These are phyloP conservation scores for Anthophora plumipes DNA, from an alignment of 2,888 invertebrate species.

Conservation along the genomic window DNA sequence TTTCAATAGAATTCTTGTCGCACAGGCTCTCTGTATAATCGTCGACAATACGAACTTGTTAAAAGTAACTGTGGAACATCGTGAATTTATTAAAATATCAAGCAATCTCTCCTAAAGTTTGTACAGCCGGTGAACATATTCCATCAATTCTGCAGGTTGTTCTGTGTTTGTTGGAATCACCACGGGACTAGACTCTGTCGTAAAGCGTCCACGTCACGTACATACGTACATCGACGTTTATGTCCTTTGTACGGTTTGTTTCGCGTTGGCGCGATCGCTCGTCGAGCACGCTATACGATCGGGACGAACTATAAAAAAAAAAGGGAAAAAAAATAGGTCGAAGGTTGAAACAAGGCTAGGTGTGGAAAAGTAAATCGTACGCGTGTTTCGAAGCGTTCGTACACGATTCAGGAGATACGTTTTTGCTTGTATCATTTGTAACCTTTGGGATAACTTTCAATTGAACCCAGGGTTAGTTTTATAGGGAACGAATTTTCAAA, in stretches of 20 bases:
- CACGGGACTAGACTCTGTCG: slow-evolving; percentile 22
- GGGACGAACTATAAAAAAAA: slow-evolving; percentile 34
- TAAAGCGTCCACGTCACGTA: slow-evolving; percentile 53
- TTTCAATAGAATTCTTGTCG: background rate
- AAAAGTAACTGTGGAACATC: background rate
- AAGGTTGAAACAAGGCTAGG: background rate
- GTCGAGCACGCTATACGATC: slow-evolving; percentile 30
- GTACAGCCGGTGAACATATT: background rate
- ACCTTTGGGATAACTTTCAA: background rate
- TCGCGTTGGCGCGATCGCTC: slow-evolving; percentile 28
- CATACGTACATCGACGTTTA: slow-evolving; percentile 39
- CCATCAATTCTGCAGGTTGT: slow-evolving; percentile 39
- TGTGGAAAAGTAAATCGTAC: slow-evolving; percentile 21
- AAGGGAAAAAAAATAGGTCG: slow-evolving; percentile 1
- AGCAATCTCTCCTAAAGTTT: background rate
- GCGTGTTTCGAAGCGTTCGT: background rate
- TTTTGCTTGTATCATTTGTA: background rate
- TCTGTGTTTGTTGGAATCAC: slow-evolving; percentile 31
- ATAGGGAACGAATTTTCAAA: background rate
- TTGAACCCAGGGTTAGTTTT: background rate
- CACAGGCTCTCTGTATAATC: background rate
- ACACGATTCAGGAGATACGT: background rate
- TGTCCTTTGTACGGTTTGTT: slow-evolving; percentile 50
- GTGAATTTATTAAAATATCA: background rate
- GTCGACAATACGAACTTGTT: background rate